Percentiles rank a stretch among this genome's conserved stretches.
Conservation (phyloP, 1,140 invertebrate species). For the Drosophila melanica region DNA sequence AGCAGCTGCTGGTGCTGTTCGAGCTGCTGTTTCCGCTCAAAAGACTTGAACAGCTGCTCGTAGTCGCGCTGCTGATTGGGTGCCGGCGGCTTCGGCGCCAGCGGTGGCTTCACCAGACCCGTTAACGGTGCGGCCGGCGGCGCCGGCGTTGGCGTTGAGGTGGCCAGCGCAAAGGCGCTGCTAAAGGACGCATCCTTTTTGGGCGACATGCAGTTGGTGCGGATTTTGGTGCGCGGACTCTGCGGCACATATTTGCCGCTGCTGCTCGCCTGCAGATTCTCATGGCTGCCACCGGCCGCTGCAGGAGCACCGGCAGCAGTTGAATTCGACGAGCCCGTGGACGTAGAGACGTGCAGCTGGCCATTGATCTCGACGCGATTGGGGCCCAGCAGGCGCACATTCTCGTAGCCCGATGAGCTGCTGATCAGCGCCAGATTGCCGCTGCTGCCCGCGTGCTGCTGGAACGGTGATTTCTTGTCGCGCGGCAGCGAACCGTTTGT, state of each 20-base stretch:
- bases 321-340: background rate
- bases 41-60: conserved; percentile 80
- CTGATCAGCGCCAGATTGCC: conserved; percentile 57
- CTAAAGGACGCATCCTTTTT: conserved; percentile 76
- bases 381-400: conserved; percentile 73
- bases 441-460: conserved; percentile 58
- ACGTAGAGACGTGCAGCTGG: conserved; percentile 60
- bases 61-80: conserved; percentile 73
- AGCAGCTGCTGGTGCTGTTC: conserved; percentile 47
- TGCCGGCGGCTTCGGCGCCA: conserved; percentile 61
- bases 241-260: conserved; percentile 78
- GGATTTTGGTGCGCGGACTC: conserved; percentile 81
- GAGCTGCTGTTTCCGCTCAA: conserved; percentile 78
- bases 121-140: background rate
- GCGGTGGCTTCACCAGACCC: conserved; percentile 50
- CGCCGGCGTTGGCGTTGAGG: conserved; percentile 9
- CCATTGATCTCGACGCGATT: conserved; percentile 82
- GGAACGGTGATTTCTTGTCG: conserved; percentile 87
- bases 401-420: conserved; percentile 78
- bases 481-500: conserved; percentile 94
- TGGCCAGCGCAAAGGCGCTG: conserved; percentile 49
- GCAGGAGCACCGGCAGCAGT: background rate
- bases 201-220: conserved; percentile 82
- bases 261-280: conserved; percentile 53
- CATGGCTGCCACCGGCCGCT: conserved; percentile 57